Evolutionary conservation across 2,888 invertebrate species (phyloP).

Genomic region (Reticulitermes lucifugus): DNA sequence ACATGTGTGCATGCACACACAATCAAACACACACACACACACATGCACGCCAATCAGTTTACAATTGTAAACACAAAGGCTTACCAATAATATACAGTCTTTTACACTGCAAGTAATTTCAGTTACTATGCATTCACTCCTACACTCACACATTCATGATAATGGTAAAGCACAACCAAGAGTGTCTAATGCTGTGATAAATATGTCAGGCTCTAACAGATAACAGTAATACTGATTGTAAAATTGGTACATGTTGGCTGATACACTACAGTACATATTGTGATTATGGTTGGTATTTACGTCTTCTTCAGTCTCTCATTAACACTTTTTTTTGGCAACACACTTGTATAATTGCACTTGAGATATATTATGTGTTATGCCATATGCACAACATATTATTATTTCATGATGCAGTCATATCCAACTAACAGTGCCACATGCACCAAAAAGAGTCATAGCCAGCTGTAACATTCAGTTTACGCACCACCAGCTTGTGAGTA

Average conservation of each 20-base stretch:
- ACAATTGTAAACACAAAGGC: conserved; percentile 24
- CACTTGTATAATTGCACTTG: conserved; percentile 50
- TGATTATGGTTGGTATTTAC: conserved; percentile 8
- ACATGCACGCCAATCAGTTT: not conserved
- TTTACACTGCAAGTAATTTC: conserved; percentile 22
- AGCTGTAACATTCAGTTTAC: too few relatives aligned
- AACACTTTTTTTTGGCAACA: conserved; percentile 46
- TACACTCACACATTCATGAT: not conserved
- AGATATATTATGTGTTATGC: conserved; percentile 42
- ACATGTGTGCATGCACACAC: not conserved
- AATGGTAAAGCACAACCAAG: conserved; percentile 36
- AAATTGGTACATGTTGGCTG: conserved; percentile 50
- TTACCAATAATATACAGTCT: conserved; percentile 31
- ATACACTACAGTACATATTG: conserved; percentile 20
- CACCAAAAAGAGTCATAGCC: not conserved
- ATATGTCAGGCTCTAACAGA: conserved; percentile 32
- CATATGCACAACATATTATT: conserved; percentile 1
- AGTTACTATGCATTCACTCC: conserved; percentile 32
- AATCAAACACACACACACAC: not conserved
- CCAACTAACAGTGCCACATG: conserved; percentile 27
- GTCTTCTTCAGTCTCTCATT: conserved; percentile 25
- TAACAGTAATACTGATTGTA: conserved; percentile 52
- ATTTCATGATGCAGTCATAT: conserved; percentile 39
- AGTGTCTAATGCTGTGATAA: conserved; percentile 42
- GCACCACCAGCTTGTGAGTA: too few relatives aligned